Conservation (phyloP, 1,140 invertebrate genomes). For the Steinernema khuongi region DNA sequence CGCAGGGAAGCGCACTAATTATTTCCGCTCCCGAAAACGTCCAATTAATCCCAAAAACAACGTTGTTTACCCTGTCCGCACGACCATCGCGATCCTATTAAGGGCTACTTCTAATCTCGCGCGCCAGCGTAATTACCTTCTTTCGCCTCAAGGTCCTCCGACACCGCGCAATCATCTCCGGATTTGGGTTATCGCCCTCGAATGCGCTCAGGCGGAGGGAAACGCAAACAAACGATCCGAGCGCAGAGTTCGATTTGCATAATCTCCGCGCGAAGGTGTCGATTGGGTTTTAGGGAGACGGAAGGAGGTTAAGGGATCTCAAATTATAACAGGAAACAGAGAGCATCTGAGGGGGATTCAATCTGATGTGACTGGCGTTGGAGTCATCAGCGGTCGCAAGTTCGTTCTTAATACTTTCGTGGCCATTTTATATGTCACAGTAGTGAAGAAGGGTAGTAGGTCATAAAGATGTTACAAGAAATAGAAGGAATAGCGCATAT, state of each 20-base stretch:
- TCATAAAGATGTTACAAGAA: no score
- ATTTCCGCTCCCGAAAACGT: no score
- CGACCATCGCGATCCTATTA: conserved; percentile 2
- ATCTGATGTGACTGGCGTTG: no score
- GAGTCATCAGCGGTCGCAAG: no score
- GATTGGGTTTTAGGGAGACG: neutral
- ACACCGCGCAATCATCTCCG: conserved; percentile 12
- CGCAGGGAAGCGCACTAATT: no score
- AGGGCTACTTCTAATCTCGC: neutral
- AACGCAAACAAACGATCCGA: conserved; percentile 8
- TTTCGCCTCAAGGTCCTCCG: conserved; percentile 16
- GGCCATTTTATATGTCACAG: no score
- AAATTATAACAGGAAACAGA: no score
- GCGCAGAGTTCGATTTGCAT: neutral
- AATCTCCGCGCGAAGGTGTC: neutral
- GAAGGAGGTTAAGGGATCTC: neutral
- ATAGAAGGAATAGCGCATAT: no score
- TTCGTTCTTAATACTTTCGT: no score
- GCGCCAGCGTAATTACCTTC: conserved; percentile 7
- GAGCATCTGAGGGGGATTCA: no score
- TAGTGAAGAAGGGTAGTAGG: no score
- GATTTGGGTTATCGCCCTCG: conserved; percentile 16
- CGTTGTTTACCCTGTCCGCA: neutral
- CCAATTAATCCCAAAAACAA: neutral
- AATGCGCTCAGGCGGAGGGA: neutral